A percentile compares a stretch with the other conserved stretches of the same genome.
Conservation (phyloP, 2,888 invertebrate species). For the Pterostichus niger region DNA sequence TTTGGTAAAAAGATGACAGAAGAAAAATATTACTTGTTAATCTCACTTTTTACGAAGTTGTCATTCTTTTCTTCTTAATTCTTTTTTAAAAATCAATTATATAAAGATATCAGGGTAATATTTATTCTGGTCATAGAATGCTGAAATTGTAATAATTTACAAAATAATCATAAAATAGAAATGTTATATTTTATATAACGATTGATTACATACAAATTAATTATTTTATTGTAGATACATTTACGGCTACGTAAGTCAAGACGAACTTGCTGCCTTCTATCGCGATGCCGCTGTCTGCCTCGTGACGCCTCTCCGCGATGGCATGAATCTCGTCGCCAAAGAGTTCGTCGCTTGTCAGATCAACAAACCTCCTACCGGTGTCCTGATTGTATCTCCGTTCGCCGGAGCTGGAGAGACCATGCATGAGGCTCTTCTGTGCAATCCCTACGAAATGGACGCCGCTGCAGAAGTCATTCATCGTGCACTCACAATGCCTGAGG, state of each 20-base stretch:
- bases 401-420: constrained; percentile 96
- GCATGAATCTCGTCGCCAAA: constrained; percentile 95
- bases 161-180: too few relatives aligned
- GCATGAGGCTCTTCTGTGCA: constrained; percentile 94
- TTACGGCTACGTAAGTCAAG: constrained; percentile 92
- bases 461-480: constrained; percentile 91
- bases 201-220: too few relatives aligned
- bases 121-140: too few relatives aligned
- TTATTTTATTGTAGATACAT: constrained; percentile 81
- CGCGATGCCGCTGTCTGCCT: constrained; percentile 92
- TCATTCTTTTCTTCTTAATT: too few relatives aligned
- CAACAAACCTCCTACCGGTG: constrained; percentile 88
- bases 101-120: too few relatives aligned
- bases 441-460: constrained; percentile 93
- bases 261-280: constrained; percentile 92
- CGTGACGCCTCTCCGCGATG: constrained; percentile 92
- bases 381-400: constrained; percentile 93
- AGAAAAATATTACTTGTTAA: too few relatives aligned
- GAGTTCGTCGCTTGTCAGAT: constrained; percentile 96
- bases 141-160: too few relatives aligned
- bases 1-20: too few relatives aligned
- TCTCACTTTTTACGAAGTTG: too few relatives aligned
- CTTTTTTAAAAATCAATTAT: too few relatives aligned
- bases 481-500: constrained; percentile 94
- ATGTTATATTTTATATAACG: too few relatives aligned